phyloP scores from a whole-genome alignment of 2,888 invertebrate species.

The Papilio gigon region DNA sequence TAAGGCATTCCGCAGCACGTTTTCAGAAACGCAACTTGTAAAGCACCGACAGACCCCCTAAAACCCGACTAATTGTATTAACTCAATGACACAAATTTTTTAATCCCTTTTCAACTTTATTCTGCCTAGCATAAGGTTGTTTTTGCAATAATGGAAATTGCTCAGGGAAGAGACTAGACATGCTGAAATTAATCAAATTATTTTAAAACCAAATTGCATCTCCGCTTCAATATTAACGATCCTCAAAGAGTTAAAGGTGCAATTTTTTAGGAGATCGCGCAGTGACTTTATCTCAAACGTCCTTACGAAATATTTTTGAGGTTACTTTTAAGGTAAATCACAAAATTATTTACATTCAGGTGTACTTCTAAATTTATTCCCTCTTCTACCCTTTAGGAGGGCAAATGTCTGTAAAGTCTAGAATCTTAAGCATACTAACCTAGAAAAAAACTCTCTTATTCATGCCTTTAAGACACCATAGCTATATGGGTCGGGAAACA shows the following conservation, averaged over 20 bases:
- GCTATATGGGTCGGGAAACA: conserved; percentile 40
- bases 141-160: background rate
- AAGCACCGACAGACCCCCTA: conserved; percentile 8
- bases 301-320: background rate
- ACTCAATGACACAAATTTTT: background rate
- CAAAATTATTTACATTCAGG: background rate
- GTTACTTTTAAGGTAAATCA: background rate
- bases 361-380: background rate
- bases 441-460: conserved; percentile 39
- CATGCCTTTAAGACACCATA: conserved; percentile 41
- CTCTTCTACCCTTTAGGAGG: conserved; percentile 1
- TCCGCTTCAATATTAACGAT: background rate
- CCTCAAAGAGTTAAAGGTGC: background rate
- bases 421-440: conserved; percentile 39
- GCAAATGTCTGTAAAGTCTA: conserved; percentile 32
- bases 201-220: conserved; percentile 11
- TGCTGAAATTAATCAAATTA: conserved; percentile 12
- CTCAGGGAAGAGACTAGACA: conserved; percentile 4
- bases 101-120: conserved; percentile 1
- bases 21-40: conserved; percentile 6
- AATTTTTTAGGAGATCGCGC: background rate
- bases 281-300: background rate
- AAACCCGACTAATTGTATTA: conserved; percentile 19
- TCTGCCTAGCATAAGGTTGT: background rate
- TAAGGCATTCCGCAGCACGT: conserved; percentile 14